Percentiles rank a stretch among this genome's conserved stretches.
Evolutionary conservation across 2,888 invertebrate genomes (phyloP).

Genomic region (Caradrina kadenii): DNA sequence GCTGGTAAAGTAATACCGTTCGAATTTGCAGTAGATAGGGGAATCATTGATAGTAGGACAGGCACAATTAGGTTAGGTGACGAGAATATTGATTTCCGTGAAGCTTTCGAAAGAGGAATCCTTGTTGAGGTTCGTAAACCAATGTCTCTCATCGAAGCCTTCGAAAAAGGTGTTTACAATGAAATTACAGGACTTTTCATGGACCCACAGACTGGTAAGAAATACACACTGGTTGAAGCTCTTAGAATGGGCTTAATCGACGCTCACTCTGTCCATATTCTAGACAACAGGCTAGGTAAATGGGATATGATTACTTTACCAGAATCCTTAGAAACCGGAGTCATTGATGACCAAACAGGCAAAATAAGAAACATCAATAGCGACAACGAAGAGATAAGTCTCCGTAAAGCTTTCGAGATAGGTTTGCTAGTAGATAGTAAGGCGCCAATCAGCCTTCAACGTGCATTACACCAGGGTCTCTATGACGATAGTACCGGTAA

Average conservation of each 20-base stretch:
- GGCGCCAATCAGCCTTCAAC: constrained; percentile 95
- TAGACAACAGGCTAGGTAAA: constrained; percentile 94
- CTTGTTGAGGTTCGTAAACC: constrained; percentile 95
- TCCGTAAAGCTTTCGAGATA: constrained; percentile 94
- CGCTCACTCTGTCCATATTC: constrained; percentile 95
- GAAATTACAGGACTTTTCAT: constrained; percentile 95
- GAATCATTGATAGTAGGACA: constrained; percentile 93
- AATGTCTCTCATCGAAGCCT: constrained; percentile 94
- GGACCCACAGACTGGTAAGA: constrained; percentile 94
- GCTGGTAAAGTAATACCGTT: constrained; percentile 95
- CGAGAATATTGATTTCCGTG: constrained; percentile 94
- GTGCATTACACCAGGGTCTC: constrained; percentile 96
- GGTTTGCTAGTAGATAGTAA: constrained; percentile 95
- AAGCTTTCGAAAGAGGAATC: constrained; percentile 96
- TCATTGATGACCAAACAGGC: constrained; percentile 93
- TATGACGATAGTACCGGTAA: constrained; percentile 95
- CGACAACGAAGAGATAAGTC: constrained; percentile 92
- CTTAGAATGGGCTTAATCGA: constrained; percentile 95
- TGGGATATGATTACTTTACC: constrained; percentile 94
- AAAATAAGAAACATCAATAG: constrained; percentile 93
- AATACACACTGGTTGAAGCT: constrained; percentile 95
- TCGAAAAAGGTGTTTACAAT: constrained; percentile 95
- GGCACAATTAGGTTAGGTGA: constrained; percentile 92
- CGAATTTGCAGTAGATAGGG: constrained; percentile 94
- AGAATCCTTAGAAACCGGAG: constrained; percentile 94